phyloP scores from a whole-genome alignment of 2,888 invertebrate species.

The Steromphala cineraria region DNA sequence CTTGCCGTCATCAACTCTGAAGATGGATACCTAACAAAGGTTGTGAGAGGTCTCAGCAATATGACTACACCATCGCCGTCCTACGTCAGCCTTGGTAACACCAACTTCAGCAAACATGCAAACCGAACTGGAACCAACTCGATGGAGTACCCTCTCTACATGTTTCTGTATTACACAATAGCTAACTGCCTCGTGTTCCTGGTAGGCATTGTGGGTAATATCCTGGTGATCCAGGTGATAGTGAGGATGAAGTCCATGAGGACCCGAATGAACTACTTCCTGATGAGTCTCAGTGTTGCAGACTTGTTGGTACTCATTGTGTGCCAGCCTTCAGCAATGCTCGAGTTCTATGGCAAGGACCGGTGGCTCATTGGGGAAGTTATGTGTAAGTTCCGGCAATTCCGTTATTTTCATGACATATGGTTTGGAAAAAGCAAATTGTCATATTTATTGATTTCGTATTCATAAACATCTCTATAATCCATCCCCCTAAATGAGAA shows the following conservation, averaged over 20 bases:
- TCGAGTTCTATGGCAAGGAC: constrained; percentile 93
- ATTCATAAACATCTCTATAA: no score
- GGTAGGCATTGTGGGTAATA: constrained; percentile 91
- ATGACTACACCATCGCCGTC: no score
- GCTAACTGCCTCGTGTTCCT: constrained; percentile 87
- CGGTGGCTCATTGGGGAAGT: constrained; percentile 93
- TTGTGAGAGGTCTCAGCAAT: no score
- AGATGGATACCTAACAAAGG: no score
- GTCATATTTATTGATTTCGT: no score
- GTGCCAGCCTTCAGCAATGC: constrained; percentile 93
- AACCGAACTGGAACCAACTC: neutral
- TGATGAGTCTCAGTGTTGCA: constrained; percentile 95
- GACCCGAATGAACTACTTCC: constrained; percentile 94
- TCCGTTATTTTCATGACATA: no score
- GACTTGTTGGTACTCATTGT: constrained; percentile 93
- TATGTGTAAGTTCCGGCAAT: constrained; percentile 86
- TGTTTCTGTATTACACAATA: constrained; percentile 38
- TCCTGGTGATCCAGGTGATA: constrained; percentile 92
- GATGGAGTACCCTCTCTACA: constrained; percentile 31
- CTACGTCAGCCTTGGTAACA: no score
- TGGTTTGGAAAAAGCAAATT: no score
- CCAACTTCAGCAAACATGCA: neutral
- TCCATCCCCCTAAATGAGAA: no score
- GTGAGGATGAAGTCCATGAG: constrained; percentile 93
- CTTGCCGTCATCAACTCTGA: no score